phyloP scores from a whole-genome alignment of 2,888 invertebrate species.

The Dasysyrphus tricinctus region DNA sequence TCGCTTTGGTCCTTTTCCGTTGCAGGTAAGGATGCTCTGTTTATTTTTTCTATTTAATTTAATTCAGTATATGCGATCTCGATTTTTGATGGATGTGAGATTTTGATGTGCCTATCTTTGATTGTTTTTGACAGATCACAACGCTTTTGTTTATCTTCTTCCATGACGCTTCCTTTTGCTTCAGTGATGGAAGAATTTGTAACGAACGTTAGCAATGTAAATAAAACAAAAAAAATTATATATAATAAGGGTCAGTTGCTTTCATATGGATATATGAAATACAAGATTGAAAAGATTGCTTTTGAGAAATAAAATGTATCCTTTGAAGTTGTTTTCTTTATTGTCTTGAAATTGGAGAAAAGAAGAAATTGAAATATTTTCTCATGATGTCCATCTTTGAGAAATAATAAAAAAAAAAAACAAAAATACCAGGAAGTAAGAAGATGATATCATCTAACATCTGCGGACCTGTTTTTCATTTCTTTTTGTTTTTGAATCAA shows the following conservation, averaged over 20 bases:
- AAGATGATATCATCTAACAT: constrained; percentile 45
- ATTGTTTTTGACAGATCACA: constrained; percentile 77
- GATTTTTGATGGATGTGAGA: constrained; percentile 77
- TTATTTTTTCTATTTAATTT: constrained; percentile 1
- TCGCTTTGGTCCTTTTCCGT: constrained; percentile 13
- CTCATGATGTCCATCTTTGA: constrained; percentile 67
- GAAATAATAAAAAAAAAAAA: not conserved
- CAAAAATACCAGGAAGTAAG: constrained; percentile 52
- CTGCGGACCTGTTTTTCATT: constrained; percentile 66
- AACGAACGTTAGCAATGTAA: constrained; percentile 51
- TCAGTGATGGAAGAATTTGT: constrained; percentile 39
- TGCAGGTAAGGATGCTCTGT: constrained; percentile 55
- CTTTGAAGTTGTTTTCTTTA: constrained; percentile 36
- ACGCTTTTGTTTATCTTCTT: constrained; percentile 54
- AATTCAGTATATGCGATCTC: constrained; percentile 30
- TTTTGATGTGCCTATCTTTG: constrained; percentile 77
- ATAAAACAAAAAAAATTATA: constrained; percentile 33
- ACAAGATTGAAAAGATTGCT: constrained; percentile 44
- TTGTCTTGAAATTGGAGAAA: constrained; percentile 12
- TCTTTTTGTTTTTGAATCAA: constrained; percentile 13
- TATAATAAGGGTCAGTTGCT: constrained; percentile 54
- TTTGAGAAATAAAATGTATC: constrained; percentile 46
- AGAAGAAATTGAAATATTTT: constrained; percentile 58
- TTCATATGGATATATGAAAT: constrained; percentile 16
- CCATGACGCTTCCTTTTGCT: not conserved